Evolutionary conservation across 2,113 vertebrate species (phyloP), one percentile per base, ranked within the genome.

Genomic region (Petromus typicus): DNA sequence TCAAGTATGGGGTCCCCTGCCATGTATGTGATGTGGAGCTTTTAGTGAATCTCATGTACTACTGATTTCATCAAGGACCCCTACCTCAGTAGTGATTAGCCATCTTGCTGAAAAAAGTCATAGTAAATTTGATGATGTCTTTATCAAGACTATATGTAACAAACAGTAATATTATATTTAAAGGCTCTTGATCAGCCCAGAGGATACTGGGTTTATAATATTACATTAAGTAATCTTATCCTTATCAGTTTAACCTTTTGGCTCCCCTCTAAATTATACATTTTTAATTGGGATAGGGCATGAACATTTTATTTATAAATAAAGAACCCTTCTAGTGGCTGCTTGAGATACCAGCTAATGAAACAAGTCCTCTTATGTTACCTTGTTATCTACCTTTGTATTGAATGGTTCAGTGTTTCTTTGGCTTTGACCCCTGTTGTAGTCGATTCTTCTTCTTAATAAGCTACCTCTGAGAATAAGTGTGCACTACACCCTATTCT

Each of bases 271-370:
- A 97, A 95, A 88, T 57, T 43, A 59, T 94, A 51, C 96, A 89
- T 97, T 98, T 97, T 95, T 95, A 97, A 93, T 61, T 40, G 34
- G 79, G 22, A 37, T 88, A n/a, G 27, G 88, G 30, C 57, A 75
- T 80, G n/a, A 27, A 2, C 56, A 2, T 82, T 91, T 73, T 86
- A 91, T 89, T 95, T 96, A 97, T 95, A 97, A 98, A 97, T 97
- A 97, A 94, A 95, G 43, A 84, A 43, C 5, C 56, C 78, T 96
- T 95, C 95, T 92, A 73, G 87, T 93, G 22, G 67, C 94, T 43
- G 79, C 88, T 97, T 93, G 80, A 95, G 67, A 95, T 93, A 69
- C 43, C 86, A 95, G 83, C 30, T 93, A 56, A 95, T 85, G 51
- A 85, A 92, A 94, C 88, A 67, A 89, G 89, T 64, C 51, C 69